These are phyloP conservation scores for Pagrus major DNA, from an alignment of 2,113 vertebrate species.

Conservation along the genomic window DNA sequence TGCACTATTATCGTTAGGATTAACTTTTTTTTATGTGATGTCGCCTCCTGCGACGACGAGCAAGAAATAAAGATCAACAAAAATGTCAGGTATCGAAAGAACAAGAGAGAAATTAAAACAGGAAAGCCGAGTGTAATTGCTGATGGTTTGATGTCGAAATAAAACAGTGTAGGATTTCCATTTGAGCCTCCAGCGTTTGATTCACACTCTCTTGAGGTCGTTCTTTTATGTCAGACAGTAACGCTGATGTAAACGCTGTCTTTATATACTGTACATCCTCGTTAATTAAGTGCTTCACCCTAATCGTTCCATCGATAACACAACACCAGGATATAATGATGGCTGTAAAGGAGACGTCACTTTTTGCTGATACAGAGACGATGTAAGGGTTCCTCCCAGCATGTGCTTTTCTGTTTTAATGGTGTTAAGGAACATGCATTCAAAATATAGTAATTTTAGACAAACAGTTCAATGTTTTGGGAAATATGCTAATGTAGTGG, in stretches of 20 bases:
- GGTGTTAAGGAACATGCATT: neutral
- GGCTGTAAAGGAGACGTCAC: neutral
- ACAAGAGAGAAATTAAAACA: neutral
- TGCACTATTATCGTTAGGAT: neutral
- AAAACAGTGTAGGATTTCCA: neutral
- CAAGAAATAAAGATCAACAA: neutral
- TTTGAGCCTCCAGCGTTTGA: neutral
- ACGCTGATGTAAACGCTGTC: conserved; percentile 9
- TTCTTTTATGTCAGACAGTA: neutral
- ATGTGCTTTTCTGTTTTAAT: neutral
- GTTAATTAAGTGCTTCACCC: neutral
- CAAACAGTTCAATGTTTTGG: neutral
- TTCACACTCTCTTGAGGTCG: neutral
- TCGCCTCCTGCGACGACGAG: neutral
- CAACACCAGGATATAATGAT: neutral
- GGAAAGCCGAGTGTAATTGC: neutral
- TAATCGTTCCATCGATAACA: conserved; percentile 20
- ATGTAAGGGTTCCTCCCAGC: neutral
- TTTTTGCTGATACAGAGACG: conserved; percentile 7
- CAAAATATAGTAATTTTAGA: neutral
- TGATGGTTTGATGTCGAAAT: conserved; percentile 2
- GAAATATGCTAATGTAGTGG: neutral
- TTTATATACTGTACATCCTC: neutral
- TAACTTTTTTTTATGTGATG: neutral
- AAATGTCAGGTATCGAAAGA: neutral